Base-by-base conservation (phyloP, 2,797 vertebrate species). In the Holocentrus rufus region DNA sequence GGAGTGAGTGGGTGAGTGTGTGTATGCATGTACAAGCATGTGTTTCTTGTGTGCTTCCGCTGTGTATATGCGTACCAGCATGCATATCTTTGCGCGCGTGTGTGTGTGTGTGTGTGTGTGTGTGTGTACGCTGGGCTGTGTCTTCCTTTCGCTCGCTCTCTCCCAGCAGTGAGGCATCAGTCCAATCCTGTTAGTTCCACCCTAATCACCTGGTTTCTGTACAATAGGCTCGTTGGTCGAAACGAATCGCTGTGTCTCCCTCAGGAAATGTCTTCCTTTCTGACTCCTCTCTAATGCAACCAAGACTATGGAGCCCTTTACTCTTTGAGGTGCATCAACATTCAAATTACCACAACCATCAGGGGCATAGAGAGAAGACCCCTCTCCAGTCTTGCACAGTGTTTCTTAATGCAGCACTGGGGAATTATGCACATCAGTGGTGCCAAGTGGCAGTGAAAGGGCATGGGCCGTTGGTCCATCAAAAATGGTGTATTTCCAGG, bases 141-240 rank as follows among this genome's bases (percentile, higher is more conserved):
- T 67, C 39, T 22, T 44, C 50, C 61, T 47, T 30, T 44, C 6
- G 30, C 30, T 57, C 30, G 53, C 27, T 54, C 60, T 65, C 27
- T 69, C 69, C 53, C 62, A 52, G 67, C 68, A 71, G 65, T 25
- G 39, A 63, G 46, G 56, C 74, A 58, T 57, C 80, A 42, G 36
- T 30, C 60, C 56, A 49, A 87, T 88, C 81, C 77, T 50, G 56
- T 87, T 83, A 81, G 84, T 87, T 90, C 83, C 80, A 76, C 65
- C 54, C 52, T 86, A 79, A 88, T 86, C 81, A 86, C 82, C 80
- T 86, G 81, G 72, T 83, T 80, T 44, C 76, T 76, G 64, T 11
- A 77, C 84, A 88, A 74, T 59, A n/a, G 58, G 10, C 42, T 55
- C 9, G 8, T 72, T 67, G 72, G 70, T 79, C 11, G 50, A 58